Evolutionary conservation across 2,113 vertebrate species (phyloP).

Genomic region (Vanacampus margaritifer): DNA sequence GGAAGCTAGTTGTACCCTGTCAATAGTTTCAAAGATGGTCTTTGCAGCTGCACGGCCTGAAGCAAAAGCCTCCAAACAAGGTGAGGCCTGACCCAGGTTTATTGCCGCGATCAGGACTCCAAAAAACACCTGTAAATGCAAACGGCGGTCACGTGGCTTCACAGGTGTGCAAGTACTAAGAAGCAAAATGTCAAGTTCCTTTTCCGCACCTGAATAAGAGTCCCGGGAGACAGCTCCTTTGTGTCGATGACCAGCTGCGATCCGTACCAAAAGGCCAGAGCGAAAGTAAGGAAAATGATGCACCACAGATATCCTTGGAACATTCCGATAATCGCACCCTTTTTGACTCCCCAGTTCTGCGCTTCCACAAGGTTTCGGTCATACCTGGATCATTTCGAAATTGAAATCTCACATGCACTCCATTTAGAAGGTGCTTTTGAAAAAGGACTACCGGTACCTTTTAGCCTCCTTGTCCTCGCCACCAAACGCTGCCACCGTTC

Average conservation of each 20-base stretch:
- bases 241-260: slow-evolving; percentile 73
- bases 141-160: not conserved
- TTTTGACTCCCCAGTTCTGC: slow-evolving; percentile 74
- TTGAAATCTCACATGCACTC: not conserved
- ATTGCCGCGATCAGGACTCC: slow-evolving; percentile 72
- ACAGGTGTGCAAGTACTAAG: not conserved
- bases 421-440: not conserved
- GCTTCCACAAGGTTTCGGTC: slow-evolving; percentile 71
- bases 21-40: slow-evolving; percentile 73
- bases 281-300: slow-evolving; percentile 74
- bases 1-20: slow-evolving; percentile 59
- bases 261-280: slow-evolving; percentile 76
- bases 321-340: slow-evolving; percentile 64
- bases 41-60: slow-evolving; percentile 74
- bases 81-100: slow-evolving; percentile 72
- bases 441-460: slow-evolving; percentile 49
- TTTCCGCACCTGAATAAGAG: slow-evolving; percentile 68
- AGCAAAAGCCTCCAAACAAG: slow-evolving; percentile 74
- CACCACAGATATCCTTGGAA: slow-evolving; percentile 76
- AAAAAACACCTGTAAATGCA: slow-evolving; percentile 71
- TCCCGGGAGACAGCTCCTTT: slow-evolving; percentile 70
- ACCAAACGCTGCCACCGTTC: slow-evolving; percentile 75
- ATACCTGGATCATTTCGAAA: slow-evolving; percentile 51
- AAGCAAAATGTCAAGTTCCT: not conserved
- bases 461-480: slow-evolving; percentile 73